Evolutionary conservation across 2,797 vertebrate genomes (phyloP), one percentile per base, ranked within the genome.

Genomic region (Siniperca obscura): DNA sequence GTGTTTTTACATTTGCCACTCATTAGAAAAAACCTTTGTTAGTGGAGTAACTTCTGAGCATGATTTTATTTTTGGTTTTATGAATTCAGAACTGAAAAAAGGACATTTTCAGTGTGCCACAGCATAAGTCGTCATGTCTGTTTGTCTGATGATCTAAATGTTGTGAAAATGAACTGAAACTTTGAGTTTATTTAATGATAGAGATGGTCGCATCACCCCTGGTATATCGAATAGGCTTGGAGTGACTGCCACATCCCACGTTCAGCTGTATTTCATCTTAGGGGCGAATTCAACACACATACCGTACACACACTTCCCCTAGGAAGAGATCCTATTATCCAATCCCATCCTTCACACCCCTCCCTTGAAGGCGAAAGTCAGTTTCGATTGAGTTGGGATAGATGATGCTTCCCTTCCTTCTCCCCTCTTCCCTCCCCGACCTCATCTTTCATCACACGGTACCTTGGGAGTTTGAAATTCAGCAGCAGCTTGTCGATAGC

Each of bases 391-490:
- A 86, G 76, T 48, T 53, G 62, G 71, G 60, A 85, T 78, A 71
- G 78, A 85, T 79, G 75, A 87, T 42, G 64, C 82, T 72, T 57
- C 61, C 65, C 76, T 67, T 55, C 62, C 61, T 10, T 57, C 66
- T 78, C 71, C 76, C 59, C 27, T 66, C 77, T 56, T 57, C 53
- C 78, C 80, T 83, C 59, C 76, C 25, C 19, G 3, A 48, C 73
- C 76, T 81, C 61, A 46, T 78, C 79, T 80, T 71, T 85, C 81
- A 65, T 86, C 84, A 61, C 61, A 36, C 61, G 5, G 46, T 21
- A 74, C 80, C 76, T 81, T 5, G 46, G 77, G 84, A 88, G 76
- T 89, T 87, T 86, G 81, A 89, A 83, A 86, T 81, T 80, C 78
- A 82, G 86, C 86, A 73, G 84, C 81, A 82, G 86, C 79, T 82